Evolutionary conservation across 2,113 vertebrate genomes (phyloP).

Genomic region (Thalassarche chlororhynchos): DNA sequence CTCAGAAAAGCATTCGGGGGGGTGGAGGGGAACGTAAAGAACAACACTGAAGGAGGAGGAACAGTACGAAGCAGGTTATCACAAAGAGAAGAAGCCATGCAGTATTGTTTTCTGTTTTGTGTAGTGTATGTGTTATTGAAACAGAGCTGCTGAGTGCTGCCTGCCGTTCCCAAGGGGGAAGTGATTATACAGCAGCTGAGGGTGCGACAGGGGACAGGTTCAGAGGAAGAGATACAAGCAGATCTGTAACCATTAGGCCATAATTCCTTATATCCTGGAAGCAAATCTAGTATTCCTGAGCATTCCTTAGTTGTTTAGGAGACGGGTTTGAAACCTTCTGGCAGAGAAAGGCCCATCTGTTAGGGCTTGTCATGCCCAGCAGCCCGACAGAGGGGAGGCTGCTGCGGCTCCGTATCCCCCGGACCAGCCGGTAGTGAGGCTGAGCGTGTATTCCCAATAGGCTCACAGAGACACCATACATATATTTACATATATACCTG

Average conservation of each 20-base stretch:
- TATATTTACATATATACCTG: not conserved
- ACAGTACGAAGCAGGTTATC: not conserved
- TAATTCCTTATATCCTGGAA: conserved; percentile 3
- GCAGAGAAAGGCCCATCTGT: conserved; percentile 11
- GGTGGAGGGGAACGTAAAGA: not conserved
- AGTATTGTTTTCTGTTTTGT: not conserved
- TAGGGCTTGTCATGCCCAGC: not conserved
- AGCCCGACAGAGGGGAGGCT: not conserved
- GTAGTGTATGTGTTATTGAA: not conserved
- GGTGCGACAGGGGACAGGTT: fast-evolving
- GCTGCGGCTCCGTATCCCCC: not conserved
- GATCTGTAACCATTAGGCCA: not conserved
- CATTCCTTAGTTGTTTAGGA: conserved; percentile 27
- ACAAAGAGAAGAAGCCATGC: not conserved
- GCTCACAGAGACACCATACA: not conserved
- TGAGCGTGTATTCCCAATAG: not conserved
- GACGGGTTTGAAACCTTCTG: not conserved
- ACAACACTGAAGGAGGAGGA: not conserved
- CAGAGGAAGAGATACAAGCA: not conserved
- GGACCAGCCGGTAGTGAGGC: not conserved
- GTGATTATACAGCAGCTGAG: not conserved
- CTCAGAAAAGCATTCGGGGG: not conserved
- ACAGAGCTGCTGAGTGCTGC: not conserved
- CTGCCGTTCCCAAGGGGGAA: not conserved
- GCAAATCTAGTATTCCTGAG: not conserved